Conservation (phyloP, 2,113 vertebrate species). For the Platichthys stellatus region DNA sequence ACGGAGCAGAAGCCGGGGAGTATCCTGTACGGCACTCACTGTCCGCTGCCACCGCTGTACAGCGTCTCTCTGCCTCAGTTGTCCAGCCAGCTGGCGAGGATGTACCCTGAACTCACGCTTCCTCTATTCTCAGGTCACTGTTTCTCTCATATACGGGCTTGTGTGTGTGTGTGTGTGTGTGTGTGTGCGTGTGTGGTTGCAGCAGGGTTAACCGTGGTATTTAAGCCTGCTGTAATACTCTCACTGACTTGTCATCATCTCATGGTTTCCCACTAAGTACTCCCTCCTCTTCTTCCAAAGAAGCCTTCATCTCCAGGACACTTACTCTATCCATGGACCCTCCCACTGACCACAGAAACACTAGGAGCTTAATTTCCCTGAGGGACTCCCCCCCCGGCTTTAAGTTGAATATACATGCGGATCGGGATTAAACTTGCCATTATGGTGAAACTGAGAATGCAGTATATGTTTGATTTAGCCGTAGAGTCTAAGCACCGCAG, state of each 20-base stretch:
- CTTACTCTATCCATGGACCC: slow-evolving; percentile 20
- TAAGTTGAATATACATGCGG: slow-evolving; percentile 21
- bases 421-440: slow-evolving; percentile 43
- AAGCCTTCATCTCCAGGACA: slow-evolving; percentile 12
- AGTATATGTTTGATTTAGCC: slow-evolving; percentile 30
- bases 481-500: slow-evolving; percentile 7
- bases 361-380: slow-evolving; percentile 16
- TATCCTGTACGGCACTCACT: slow-evolving; percentile 92
- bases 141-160: slow-evolving; percentile 10
- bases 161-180: not conserved
- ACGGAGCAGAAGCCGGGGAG: slow-evolving; percentile 90
- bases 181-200: slow-evolving; percentile 19
- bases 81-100: slow-evolving; percentile 91
- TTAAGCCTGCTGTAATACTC: slow-evolving; percentile 20
- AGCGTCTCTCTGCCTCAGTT: slow-evolving; percentile 91
- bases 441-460: slow-evolving; percentile 36
- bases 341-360: slow-evolving; percentile 37
- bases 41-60: slow-evolving; percentile 92
- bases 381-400: not conserved
- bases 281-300: slow-evolving; percentile 23
- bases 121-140: slow-evolving; percentile 95
- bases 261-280: slow-evolving; percentile 44
- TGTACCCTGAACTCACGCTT: slow-evolving; percentile 97
- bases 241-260: slow-evolving; percentile 44
- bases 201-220: slow-evolving; percentile 9